Base-by-base conservation (phyloP, 1,140 invertebrate species). In the Hydropsyche tenuis region DNA sequence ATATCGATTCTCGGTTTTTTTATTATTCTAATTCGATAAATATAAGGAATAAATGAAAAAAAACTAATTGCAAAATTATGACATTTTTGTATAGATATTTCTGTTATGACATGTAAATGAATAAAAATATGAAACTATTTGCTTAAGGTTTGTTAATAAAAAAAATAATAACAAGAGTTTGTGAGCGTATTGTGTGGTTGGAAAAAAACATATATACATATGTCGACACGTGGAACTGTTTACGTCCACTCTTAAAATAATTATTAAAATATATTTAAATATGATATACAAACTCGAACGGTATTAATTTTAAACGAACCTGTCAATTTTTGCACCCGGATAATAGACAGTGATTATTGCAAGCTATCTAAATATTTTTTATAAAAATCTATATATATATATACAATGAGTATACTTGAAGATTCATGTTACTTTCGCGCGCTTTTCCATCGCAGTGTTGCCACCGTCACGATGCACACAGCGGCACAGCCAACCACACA, bases 31-130 rank as follows among this genome's bases (percentile, higher is more conserved):
- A 77, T 77, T 77, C 76, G 76, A 70, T 77, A 74, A 37, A 77
- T 74, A 64, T 77, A 74, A 75, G 76, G 69, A 71, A 74, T 63
- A 42, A 75, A 69, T 73, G 69, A 69, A 77, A 72, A 73, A 73
- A 69, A 77, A 73, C 48, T 77, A 74, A 74, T 74, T 74, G 73
- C 73, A 77, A 77, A 69, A 72, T 73, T 77, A 62, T 77, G 72
- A 75, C 63, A 74, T 76, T 79, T 80, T 80, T 79, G 79, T 80
- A 80, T 80, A 79, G 80, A 78, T 77, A 79, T 78, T 78, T 78
- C 76, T 80, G 78, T 80, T 79, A 79, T 77, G 77, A 72, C 71
- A 75, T 75, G 76, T 77, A 77, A 79, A 79, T 78, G 77, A 79
- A 77, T 78, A 77, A 60, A 60, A 80, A 79, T 72, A 79, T 80